Evolutionary conservation across 2,888 invertebrate genomes (phyloP).

Genomic region (Horisme vitalbata): DNA sequence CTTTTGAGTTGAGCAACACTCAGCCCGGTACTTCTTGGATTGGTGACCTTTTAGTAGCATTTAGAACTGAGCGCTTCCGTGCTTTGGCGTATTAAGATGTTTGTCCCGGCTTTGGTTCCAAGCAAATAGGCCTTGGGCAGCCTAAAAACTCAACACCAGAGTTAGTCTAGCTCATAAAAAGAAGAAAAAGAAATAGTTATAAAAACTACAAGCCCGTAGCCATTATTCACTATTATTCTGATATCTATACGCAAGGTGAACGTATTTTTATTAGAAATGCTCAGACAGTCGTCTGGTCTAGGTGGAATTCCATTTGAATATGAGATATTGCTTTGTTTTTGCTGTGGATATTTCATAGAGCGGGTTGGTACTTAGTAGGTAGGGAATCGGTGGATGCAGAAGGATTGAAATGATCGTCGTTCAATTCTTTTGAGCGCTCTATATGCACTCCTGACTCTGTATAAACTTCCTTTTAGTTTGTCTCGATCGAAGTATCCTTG

Average conservation of each 20-base stretch:
- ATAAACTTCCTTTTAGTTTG: no score
- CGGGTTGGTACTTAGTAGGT: neutral
- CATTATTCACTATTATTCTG: neutral
- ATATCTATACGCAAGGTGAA: slow-evolving; percentile 2
- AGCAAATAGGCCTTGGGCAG: no score
- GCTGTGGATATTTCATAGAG: slow-evolving; percentile 8
- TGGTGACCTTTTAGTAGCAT: no score
- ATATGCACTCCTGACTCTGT: no score
- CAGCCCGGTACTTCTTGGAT: no score
- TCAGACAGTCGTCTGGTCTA: slow-evolving; percentile 30
- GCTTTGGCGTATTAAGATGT: no score
- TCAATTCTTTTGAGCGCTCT: no score
- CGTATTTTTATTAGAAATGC: slow-evolving; percentile 36
- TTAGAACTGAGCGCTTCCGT: no score
- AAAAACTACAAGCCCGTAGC: neutral
- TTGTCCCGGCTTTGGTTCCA: no score
- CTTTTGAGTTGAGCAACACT: no score
- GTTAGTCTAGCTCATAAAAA: slow-evolving; percentile 3
- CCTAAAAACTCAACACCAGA: neutral
- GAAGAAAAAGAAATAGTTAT: neutral
- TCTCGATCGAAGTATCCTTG: no score
- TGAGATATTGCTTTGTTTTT: slow-evolving; percentile 49
- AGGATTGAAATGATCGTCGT: no score
- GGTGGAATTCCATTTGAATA: slow-evolving; percentile 54
- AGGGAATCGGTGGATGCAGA: neutral